Percentiles rank a stretch among this genome's conserved stretches.
phyloP scores from a whole-genome alignment of 2,797 vertebrate species.

The Synanceia verrucosa region DNA sequence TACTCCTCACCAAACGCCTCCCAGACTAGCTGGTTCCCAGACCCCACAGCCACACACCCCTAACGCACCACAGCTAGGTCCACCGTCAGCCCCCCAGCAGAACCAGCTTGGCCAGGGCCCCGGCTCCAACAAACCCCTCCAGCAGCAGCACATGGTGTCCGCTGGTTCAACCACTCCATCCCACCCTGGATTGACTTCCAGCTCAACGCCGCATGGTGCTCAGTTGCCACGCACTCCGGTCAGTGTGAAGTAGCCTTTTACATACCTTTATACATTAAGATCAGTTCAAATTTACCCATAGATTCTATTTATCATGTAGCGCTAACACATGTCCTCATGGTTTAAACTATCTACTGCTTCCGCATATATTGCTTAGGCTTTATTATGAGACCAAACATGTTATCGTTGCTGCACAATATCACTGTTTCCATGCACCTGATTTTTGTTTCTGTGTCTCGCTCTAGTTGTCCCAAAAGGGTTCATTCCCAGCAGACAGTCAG shows the following conservation, averaged over 20 bases:
- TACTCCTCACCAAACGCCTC: slow-evolving; percentile 94
- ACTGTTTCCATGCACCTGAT: neutral
- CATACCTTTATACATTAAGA: neutral
- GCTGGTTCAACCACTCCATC: slow-evolving; percentile 75
- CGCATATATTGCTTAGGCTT: neutral
- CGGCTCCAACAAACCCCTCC: slow-evolving; percentile 83
- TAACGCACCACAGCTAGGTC: slow-evolving; percentile 82
- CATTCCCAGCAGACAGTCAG: slow-evolving; percentile 89
- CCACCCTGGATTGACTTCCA: slow-evolving; percentile 82
- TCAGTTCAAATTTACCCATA: neutral
- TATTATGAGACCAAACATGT: neutral
- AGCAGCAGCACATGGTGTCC: slow-evolving; percentile 81
- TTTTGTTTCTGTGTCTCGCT: neutral
- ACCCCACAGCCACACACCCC: slow-evolving; percentile 93
- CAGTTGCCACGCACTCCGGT: slow-evolving; percentile 94
- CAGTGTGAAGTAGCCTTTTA: slow-evolving; percentile 67
- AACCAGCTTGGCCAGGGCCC: slow-evolving; percentile 81
- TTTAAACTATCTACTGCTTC: neutral
- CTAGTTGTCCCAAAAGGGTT: slow-evolving; percentile 93
- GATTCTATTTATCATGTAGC: neutral
- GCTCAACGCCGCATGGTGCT: slow-evolving; percentile 83
- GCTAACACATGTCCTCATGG: neutral
- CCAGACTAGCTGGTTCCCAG: slow-evolving; percentile 87
- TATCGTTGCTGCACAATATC: neutral
- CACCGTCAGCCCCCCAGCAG: slow-evolving; percentile 68